Conservation (phyloP, 2,113 vertebrate genomes). For the Aphelocoma coerulescens region DNA sequence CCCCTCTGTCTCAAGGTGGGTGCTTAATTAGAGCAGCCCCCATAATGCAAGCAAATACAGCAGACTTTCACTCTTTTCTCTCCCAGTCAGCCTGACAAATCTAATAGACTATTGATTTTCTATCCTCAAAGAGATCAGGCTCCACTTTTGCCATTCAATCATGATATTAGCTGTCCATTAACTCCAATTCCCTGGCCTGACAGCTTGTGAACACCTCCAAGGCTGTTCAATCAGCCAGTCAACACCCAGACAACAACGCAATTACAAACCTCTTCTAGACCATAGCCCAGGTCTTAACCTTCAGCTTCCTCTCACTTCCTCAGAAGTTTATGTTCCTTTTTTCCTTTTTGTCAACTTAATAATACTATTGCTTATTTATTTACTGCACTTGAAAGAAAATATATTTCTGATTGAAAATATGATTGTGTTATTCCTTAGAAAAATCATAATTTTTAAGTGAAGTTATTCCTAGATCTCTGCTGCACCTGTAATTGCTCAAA, state of each 20-base stretch:
- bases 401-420: slow-evolving; percentile 59
- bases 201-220: slow-evolving; percentile 68
- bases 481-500: slow-evolving; percentile 65
- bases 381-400: slow-evolving; percentile 50
- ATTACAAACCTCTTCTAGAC: slow-evolving; percentile 42
- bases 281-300: background rate
- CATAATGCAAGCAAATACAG: slow-evolving; percentile 57
- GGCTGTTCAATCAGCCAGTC: slow-evolving; percentile 62
- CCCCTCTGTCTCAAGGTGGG: slow-evolving; percentile 62
- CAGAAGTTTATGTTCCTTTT: slow-evolving; percentile 9
- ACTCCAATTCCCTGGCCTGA: slow-evolving; percentile 73
- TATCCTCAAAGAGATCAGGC: slow-evolving; percentile 82
- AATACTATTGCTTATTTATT: slow-evolving; percentile 59
- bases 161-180: slow-evolving; percentile 91
- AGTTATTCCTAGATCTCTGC: slow-evolving; percentile 51
- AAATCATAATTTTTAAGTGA: slow-evolving; percentile 62
- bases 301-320: background rate
- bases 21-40: slow-evolving; percentile 75
- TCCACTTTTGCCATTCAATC: slow-evolving; percentile 86
- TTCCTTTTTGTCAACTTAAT: slow-evolving; percentile 60
- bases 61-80: background rate
- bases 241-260: slow-evolving; percentile 53
- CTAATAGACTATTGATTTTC: slow-evolving; percentile 98
- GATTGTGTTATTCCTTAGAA: slow-evolving; percentile 52
- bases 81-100: slow-evolving; percentile 75